A percentile compares a stretch with the other conserved stretches of the same genome.
Evolutionary conservation across 2,888 invertebrate genomes (phyloP).

Genomic region (Drosophila barbarae): DNA sequence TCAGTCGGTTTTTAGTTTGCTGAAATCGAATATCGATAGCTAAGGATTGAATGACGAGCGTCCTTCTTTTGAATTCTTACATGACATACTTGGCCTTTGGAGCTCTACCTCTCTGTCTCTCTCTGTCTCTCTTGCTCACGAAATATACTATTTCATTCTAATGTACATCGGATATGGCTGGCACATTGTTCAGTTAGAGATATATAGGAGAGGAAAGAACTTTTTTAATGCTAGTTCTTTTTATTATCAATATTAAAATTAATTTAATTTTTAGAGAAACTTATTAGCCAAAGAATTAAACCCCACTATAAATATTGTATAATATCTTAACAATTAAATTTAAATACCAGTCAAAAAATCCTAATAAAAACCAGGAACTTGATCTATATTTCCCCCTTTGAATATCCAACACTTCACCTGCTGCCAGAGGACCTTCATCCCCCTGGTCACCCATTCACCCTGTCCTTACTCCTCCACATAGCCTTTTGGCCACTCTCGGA

Average conservation of each 20-base stretch:
- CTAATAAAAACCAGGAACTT: not conserved
- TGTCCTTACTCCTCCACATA: slow-evolving; percentile 1
- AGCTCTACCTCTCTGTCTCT: not conserved
- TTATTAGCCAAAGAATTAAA: not conserved
- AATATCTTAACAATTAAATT: not conserved
- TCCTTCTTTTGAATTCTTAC: slow-evolving; percentile 74
- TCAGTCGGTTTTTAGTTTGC: slow-evolving; percentile 72
- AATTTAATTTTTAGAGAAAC: not conserved
- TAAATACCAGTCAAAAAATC: not conserved
- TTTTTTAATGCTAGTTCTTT: no score
- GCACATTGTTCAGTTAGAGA: slow-evolving; percentile 7
- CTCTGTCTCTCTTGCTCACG: not conserved
- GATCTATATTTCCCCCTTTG: not conserved
- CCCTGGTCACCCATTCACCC: not conserved
- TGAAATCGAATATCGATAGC: slow-evolving; percentile 80
- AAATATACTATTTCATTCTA: slow-evolving; percentile 70
- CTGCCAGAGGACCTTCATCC: slow-evolving; percentile 4
- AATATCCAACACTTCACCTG: slow-evolving; percentile 6
- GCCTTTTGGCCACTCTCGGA: slow-evolving; percentile 31
- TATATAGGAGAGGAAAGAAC: not conserved
- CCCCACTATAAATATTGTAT: not conserved
- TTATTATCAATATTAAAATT: no score
- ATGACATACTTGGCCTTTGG: slow-evolving; percentile 65
- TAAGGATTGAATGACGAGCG: slow-evolving; percentile 78
- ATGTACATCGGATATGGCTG: slow-evolving; percentile 55